Evolutionary conservation across 2,113 vertebrate species (phyloP).

Genomic region (Rhinogobius similis): DNA sequence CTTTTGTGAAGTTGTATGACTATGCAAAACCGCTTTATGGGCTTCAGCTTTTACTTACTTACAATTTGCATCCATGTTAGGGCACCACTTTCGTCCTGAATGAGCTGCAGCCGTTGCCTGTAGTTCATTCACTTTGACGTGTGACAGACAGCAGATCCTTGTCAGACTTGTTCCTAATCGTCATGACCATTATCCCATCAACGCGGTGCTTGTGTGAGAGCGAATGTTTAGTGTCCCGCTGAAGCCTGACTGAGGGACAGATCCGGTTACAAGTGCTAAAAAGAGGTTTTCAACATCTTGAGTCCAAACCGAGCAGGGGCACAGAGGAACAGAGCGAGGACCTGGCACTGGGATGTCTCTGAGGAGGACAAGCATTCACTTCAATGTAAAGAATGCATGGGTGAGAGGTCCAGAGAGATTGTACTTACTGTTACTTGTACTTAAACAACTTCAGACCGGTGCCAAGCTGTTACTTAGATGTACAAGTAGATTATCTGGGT

Average conservation of each 20-base stretch:
- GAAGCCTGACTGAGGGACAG: slow-evolving; percentile 19
- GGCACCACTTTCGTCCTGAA: neutral
- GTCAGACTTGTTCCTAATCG: slow-evolving; percentile 11
- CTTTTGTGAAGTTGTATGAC: too few species aligned
- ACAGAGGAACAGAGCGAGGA: slow-evolving; percentile 2
- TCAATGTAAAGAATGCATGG: neutral
- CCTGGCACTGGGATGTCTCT: neutral
- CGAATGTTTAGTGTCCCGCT: slow-evolving; percentile 2
- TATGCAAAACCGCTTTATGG: too few species aligned
- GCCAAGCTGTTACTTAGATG: neutral
- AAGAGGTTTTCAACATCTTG: slow-evolving; percentile 47
- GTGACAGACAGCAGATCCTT: slow-evolving; percentile 13
- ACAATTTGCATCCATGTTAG: neutral
- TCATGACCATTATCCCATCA: slow-evolving; percentile 35
- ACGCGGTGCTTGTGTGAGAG: slow-evolving; percentile 21
- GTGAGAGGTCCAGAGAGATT: neutral
- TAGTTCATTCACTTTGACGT: neutral
- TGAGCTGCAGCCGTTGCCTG: neutral
- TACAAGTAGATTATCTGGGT: neutral
- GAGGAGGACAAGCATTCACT: neutral
- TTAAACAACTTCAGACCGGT: neutral
- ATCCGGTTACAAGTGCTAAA: slow-evolving; percentile 37
- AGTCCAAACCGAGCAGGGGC: slow-evolving; percentile 5
- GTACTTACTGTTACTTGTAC: neutral
- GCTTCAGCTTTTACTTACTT: neutral